Conservation (phyloP, 1,140 invertebrate species). For the Scylla paramamosain region DNA sequence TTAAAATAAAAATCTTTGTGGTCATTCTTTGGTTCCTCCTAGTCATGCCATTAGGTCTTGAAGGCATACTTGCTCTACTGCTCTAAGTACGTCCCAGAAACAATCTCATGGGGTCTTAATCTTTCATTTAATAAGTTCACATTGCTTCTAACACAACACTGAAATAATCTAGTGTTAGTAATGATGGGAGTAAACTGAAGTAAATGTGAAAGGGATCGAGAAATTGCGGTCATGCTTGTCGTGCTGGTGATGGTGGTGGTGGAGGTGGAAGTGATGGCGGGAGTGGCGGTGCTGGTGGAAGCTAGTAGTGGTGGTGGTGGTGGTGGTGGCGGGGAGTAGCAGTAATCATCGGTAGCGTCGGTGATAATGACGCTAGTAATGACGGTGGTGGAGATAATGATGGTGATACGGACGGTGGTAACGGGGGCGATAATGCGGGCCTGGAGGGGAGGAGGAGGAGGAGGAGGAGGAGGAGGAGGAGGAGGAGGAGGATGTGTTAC, state of each 20-base stretch:
- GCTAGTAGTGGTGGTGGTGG: neutral
- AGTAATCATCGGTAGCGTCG: neutral
- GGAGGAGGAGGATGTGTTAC: neutral
- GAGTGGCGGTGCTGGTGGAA: neutral
- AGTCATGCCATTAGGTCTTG: too few species aligned
- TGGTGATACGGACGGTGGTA: neutral
- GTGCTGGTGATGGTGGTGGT: neutral
- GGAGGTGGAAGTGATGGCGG: neutral
- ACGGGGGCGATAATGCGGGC: neutral
- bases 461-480: slow-evolving; percentile 8
- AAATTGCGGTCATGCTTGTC: neutral
- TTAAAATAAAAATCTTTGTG: too few species aligned
- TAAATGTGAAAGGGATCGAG: neutral
- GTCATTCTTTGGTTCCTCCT: too few species aligned
- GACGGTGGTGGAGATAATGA: slow-evolving; percentile 16
- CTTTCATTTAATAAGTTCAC: too few species aligned
- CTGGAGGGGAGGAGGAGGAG: too few species aligned
- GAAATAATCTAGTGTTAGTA: neutral
- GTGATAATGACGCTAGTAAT: neutral
- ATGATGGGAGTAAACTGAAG: neutral
- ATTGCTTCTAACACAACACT: too few species aligned
- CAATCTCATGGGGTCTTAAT: too few species aligned
- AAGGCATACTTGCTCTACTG: too few species aligned
- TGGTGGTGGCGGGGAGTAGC: neutral
- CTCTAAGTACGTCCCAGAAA: too few species aligned